Conservation (phyloP, 2,113 vertebrate genomes). For the Porphyrio hochstetteri region DNA sequence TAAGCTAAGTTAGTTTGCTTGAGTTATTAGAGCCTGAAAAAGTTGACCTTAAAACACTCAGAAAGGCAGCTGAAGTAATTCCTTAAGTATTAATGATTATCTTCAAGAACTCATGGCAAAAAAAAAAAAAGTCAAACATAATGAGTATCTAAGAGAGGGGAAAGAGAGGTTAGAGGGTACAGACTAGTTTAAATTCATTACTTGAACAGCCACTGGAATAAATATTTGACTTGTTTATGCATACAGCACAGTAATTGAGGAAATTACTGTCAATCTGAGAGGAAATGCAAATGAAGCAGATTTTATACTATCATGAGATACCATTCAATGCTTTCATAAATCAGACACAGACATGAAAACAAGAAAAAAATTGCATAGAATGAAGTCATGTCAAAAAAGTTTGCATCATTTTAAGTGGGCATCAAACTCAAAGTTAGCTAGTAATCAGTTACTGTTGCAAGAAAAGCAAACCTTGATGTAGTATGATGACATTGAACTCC, state of each 20-base stretch:
- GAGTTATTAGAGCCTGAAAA: background rate
- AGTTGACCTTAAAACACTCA: background rate
- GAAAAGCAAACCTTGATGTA: background rate
- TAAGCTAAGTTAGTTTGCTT: background rate
- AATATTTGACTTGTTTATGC: background rate
- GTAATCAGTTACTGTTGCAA: background rate
- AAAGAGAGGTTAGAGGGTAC: background rate
- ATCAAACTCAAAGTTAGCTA: background rate
- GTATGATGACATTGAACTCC: background rate
- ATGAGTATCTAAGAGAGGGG: background rate
- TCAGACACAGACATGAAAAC: background rate
- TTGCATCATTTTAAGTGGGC: background rate
- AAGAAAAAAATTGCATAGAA: background rate
- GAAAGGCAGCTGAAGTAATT: background rate
- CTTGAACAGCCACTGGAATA: background rate
- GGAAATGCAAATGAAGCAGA: background rate
- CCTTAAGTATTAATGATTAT: background rate
- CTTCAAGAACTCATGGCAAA: background rate
- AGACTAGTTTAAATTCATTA: background rate
- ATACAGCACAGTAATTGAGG: background rate
- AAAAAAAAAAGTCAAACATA: background rate
- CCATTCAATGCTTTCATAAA: background rate
- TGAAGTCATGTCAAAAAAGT: background rate
- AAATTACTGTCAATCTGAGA: background rate
- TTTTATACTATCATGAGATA: background rate